A percentile compares a stretch with the other conserved stretches of the same genome.
Conservation (phyloP, 1,140 invertebrate species). For the Lordiphosa mommai region DNA sequence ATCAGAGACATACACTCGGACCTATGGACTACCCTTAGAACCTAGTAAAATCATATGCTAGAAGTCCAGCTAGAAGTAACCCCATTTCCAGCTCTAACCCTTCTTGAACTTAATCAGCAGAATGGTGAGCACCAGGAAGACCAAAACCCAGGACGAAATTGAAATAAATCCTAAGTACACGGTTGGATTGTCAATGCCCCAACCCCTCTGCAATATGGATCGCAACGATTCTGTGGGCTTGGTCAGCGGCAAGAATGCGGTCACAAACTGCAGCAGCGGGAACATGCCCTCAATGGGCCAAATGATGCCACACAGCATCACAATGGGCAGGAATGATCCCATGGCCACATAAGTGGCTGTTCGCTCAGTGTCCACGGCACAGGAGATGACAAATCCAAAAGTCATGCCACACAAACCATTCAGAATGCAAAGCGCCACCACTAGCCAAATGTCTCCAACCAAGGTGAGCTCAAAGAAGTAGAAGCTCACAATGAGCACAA, state of each 20-base stretch:
- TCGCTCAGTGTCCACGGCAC: conserved; percentile 92
- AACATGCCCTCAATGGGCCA: conserved; percentile 94
- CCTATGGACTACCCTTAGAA: conserved; percentile 61
- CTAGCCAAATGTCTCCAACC: conserved; percentile 87
- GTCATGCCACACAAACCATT: conserved; percentile 96
- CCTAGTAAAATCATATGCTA: conserved; percentile 66
- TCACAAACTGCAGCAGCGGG: conserved; percentile 87
- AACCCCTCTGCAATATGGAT: conserved; percentile 92
- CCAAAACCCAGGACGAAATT: conserved; percentile 90
- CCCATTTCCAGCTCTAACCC: conserved; percentile 81
- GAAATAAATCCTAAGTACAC: conserved; percentile 94
- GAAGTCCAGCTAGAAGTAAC: background rate
- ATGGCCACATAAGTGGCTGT: conserved; percentile 95
- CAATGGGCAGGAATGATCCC: conserved; percentile 95
- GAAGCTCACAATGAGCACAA: conserved; percentile 92
- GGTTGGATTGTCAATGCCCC: conserved; percentile 86
- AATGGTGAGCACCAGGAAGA: conserved; percentile 90
- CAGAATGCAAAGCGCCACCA: conserved; percentile 88
- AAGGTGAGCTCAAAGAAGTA: conserved; percentile 90
- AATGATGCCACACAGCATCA: conserved; percentile 93
- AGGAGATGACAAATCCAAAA: conserved; percentile 94
- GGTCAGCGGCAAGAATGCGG: conserved; percentile 91
- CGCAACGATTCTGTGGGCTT: conserved; percentile 95
- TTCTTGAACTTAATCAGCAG: conserved; percentile 91
- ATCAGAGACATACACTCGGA: conserved; percentile 28